These are phyloP conservation scores for Coturnix japonica DNA, from an alignment of 2,113 vertebrate genomes.

Conservation along the genomic window DNA sequence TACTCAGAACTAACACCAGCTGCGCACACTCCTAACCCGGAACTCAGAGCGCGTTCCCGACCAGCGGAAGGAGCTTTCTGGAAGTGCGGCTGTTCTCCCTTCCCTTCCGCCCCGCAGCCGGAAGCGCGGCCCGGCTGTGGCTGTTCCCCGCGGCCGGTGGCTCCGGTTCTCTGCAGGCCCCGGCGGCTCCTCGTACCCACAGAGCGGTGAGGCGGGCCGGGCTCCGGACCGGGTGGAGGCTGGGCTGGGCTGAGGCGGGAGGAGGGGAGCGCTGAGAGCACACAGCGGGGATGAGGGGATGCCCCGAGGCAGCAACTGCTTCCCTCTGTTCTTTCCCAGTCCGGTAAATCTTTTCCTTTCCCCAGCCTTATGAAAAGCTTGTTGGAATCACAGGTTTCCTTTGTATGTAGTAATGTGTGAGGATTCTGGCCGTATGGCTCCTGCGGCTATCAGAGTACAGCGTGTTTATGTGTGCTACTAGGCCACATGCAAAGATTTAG, in stretches of 20 bases:
- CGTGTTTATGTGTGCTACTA: accelerated
- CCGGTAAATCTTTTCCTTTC: accelerated
- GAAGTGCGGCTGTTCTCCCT: accelerated
- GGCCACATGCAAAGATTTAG: accelerated
- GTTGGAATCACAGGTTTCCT: accelerated
- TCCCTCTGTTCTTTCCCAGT: accelerated
- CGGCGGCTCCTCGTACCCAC: neutral
- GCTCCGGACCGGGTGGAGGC: neutral
- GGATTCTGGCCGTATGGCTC: accelerated
- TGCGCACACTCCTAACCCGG: neutral
- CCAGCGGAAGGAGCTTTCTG: neutral
- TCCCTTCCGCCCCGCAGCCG: neutral
- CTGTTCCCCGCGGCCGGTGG: neutral
- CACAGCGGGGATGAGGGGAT: accelerated
- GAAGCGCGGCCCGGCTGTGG: neutral
- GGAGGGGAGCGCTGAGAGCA: neutral
- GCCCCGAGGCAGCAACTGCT: neutral
- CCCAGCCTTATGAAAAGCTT: accelerated
- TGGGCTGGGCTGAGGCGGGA: too few relatives aligned
- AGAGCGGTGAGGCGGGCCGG: neutral
- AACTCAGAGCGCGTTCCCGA: neutral
- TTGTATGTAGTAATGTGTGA: accelerated
- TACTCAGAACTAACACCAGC: too few relatives aligned
- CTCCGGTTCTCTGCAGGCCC: neutral
- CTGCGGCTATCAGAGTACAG: accelerated